These are phyloP conservation scores for Suncus etruscus DNA, from an alignment of 2,113 vertebrate species.

Conservation along the genomic window DNA sequence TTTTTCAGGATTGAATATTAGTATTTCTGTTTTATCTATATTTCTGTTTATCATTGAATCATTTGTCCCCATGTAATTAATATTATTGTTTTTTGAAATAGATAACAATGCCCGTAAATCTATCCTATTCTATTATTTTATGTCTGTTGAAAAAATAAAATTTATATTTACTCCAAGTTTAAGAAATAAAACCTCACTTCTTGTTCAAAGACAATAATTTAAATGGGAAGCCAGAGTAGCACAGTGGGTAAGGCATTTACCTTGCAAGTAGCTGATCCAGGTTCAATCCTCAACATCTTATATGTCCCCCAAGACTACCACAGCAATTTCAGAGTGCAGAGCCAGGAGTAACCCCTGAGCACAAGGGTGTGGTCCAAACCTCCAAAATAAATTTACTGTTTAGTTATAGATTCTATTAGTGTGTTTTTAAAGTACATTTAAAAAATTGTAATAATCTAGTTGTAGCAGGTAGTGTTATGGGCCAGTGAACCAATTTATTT, in stretches of 20 bases:
- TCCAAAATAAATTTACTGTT: not conserved
- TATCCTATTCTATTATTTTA: constrained; percentile 58
- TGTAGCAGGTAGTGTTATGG: not conserved
- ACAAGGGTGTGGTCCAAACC: no score
- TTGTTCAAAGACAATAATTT: not conserved
- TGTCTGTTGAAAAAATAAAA: constrained; percentile 43
- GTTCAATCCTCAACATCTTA: no score
- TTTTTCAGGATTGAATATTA: constrained; percentile 37
- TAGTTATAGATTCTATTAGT: constrained; percentile 21
- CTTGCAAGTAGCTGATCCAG: no score
- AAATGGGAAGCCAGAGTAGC: not conserved
- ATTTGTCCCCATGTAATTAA: constrained; percentile 61
- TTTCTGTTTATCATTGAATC: constrained; percentile 31
- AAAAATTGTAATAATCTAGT: not conserved
- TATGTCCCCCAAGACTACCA: no score
- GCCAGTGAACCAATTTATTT: not conserved
- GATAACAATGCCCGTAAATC: constrained; percentile 53
- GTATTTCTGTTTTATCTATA: constrained; percentile 62
- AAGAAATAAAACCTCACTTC: not conserved
- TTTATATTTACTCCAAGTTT: not conserved
- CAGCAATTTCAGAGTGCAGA: no score
- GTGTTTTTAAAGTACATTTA: not conserved
- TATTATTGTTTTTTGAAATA: constrained; percentile 26
- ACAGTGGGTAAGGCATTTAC: no score
- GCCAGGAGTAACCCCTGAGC: no score